A percentile compares a stretch with the other conserved stretches of the same genome.
phyloP scores from a whole-genome alignment of 1,140 invertebrate species.

The Nasonia longicornis region DNA sequence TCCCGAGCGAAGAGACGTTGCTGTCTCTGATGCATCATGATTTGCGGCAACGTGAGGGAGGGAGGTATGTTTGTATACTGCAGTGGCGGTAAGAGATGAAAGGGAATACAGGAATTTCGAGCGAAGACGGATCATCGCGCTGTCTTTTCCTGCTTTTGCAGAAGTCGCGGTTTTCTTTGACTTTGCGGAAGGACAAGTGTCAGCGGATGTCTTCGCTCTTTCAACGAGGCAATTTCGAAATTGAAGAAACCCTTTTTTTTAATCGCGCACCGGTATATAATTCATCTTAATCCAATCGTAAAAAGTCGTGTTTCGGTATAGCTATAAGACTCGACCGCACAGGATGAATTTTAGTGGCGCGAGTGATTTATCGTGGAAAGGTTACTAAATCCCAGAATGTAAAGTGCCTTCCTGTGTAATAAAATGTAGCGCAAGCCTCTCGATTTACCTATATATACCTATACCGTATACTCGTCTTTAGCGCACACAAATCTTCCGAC shows the following conservation, averaged over 20 bases:
- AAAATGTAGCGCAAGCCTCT: background rate
- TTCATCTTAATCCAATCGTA: background rate
- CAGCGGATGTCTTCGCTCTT: background rate
- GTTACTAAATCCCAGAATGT: slow-evolving; percentile 13
- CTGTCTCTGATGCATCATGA: background rate
- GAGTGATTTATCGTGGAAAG: slow-evolving; percentile 5
- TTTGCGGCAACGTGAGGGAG: background rate
- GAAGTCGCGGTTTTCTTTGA: background rate
- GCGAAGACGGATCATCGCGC: background rate
- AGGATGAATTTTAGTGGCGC: background rate
- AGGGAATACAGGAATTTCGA: slow-evolving; percentile 6
- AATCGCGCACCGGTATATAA: background rate
- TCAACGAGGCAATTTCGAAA: too few species aligned
- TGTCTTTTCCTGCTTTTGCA: background rate
- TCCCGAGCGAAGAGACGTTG: slow-evolving; percentile 23
- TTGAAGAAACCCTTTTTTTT: background rate
- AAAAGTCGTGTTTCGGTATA: background rate
- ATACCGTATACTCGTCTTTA: background rate
- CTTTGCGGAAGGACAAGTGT: too few species aligned
- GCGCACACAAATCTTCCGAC: background rate
- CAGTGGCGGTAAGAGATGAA: slow-evolving; percentile 3
- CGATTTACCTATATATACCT: too few species aligned
- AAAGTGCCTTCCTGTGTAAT: slow-evolving; percentile 2
- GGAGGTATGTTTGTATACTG: background rate
- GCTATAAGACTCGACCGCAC: background rate